Evolutionary conservation across 2,888 invertebrate species (phyloP), one percentile per base, ranked within the genome.

Genomic region (Nephrotoma flavescens): DNA sequence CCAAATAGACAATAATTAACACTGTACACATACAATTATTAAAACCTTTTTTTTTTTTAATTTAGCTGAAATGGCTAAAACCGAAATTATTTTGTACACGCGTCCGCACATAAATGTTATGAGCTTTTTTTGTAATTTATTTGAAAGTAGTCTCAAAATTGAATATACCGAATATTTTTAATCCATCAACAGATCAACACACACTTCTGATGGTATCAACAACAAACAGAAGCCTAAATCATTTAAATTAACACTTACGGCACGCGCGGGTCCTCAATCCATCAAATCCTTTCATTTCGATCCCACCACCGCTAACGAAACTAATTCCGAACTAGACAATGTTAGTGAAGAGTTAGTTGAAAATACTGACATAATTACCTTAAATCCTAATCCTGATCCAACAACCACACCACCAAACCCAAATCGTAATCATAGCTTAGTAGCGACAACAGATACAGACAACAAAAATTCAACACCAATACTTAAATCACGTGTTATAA

Each of bases 201-300:
- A 88, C 86, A 88, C 87, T 87, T 88, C 88, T 87, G 88, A 88
- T 88, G 88, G 87, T 88, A 87, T 86, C 87, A 89, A 89, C 87
- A 89, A 89, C 90, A 89, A 90, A 91, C 89, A 88, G 88, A 89
- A 89, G 88, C 87, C 88, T 87, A 89, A 89, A 88, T 87, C 89
- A 88, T 88, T 89, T 88, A 88, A 88, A 89, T 88, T 89, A 89
- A 90, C 90, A 89, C 88, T 90, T 89, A 89, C 90, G 89, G 89
- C 90, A 89, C 90, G 90, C 89, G 89, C 89, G 89, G 89, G 89
- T 89, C 89, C 89, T 90, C 89, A 90, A 89, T 90, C 90, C 90
- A 90, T 90, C 88, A 90, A 90, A 89, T 90, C 90, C 90, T 90
- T 90, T 90, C 89, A 42, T 7, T 84, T 84, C 6, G 15, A 85